A percentile compares a stretch with the other conserved stretches of the same genome.
Evolutionary conservation across 2,888 invertebrate species (phyloP).

Genomic region (Perizoma flavofasciatum): DNA sequence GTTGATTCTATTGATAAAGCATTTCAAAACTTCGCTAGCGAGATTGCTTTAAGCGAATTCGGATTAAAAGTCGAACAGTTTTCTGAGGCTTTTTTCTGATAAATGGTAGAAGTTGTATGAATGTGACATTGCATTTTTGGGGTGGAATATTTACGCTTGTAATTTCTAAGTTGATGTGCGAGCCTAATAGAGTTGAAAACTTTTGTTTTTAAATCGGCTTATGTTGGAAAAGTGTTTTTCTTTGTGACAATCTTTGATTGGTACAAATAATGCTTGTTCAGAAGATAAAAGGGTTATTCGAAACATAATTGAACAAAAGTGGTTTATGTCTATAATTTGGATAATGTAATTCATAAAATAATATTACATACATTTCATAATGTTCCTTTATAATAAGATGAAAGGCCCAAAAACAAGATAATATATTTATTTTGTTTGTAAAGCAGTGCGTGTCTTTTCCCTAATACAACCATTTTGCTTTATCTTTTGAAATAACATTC

Average conservation of each 20-base stretch:
- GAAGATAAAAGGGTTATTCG: too few species aligned
- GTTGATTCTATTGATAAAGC: slow-evolving; percentile 25
- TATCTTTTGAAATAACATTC: slow-evolving; percentile 17
- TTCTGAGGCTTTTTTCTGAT: slow-evolving; percentile 13
- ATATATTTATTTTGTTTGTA: slow-evolving; percentile 44
- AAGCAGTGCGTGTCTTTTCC: slow-evolving; percentile 67
- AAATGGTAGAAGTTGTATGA: slow-evolving; percentile 23
- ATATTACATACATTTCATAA: slow-evolving; percentile 39
- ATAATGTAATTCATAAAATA: not conserved
- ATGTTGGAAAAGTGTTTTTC: slow-evolving; percentile 5
- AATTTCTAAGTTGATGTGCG: slow-evolving; percentile 20
- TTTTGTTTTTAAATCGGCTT: slow-evolving; percentile 16
- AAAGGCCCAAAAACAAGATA: slow-evolving; percentile 63
- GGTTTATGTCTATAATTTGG: too few species aligned
- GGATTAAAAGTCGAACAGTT: slow-evolving; percentile 9
- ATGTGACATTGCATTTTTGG: slow-evolving; percentile 23
- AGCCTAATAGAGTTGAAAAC: slow-evolving; percentile 4
- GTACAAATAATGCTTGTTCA: too few species aligned
- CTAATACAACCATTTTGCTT: slow-evolving; percentile 71
- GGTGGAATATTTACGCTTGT: slow-evolving; percentile 3
- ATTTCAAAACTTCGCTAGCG: slow-evolving; percentile 20
- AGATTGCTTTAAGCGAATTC: slow-evolving; percentile 18
- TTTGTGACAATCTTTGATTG: not conserved
- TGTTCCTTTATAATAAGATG: slow-evolving; percentile 52
- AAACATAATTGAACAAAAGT: too few species aligned